Conservation (phyloP, 1,140 invertebrate species). For the Vollenhovia emeryi region DNA sequence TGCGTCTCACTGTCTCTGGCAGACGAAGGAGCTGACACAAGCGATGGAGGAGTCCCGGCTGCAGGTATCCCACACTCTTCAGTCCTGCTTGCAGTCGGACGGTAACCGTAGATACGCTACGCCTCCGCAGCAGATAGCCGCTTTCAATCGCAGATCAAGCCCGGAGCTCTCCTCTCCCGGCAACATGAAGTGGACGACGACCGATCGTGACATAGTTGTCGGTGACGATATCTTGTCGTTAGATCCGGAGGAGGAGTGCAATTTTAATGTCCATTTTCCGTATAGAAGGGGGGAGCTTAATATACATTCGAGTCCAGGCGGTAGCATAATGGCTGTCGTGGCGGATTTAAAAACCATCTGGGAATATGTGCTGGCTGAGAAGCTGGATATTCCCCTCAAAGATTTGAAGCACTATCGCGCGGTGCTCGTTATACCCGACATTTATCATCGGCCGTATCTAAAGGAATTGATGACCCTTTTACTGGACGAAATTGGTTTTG, state of each 20-base stretch:
- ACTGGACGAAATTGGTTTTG: constrained; percentile 94
- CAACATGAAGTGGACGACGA: constrained; percentile 87
- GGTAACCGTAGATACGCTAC: constrained; percentile 93
- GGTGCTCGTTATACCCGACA: constrained; percentile 95
- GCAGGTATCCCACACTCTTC: constrained; percentile 93
- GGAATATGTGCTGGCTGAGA: constrained; percentile 91
- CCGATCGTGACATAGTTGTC: constrained; percentile 87
- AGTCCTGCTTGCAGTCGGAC: constrained; percentile 93
- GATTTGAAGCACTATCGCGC: constrained; percentile 94
- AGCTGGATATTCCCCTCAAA: constrained; percentile 91
- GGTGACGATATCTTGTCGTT: constrained; percentile 91
- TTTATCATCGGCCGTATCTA: constrained; percentile 95
- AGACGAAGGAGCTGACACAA: constrained; percentile 89
- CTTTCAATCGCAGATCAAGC: constrained; percentile 92
- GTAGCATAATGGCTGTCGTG: constrained; percentile 93
- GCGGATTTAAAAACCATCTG: constrained; percentile 95
- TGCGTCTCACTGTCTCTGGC: constrained; percentile 43
- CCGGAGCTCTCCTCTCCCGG: constrained; percentile 88
- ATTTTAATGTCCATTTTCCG: constrained; percentile 96
- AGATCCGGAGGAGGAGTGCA: constrained; percentile 87
- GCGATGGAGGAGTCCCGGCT: constrained; percentile 94
- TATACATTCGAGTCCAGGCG: constrained; percentile 92
- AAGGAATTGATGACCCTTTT: constrained; percentile 94
- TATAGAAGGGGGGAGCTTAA: constrained; percentile 95
- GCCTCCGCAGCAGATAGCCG: constrained; percentile 94